Conservation (phyloP, 1,140 invertebrate genomes). For the Saxidomus purpurata region DNA sequence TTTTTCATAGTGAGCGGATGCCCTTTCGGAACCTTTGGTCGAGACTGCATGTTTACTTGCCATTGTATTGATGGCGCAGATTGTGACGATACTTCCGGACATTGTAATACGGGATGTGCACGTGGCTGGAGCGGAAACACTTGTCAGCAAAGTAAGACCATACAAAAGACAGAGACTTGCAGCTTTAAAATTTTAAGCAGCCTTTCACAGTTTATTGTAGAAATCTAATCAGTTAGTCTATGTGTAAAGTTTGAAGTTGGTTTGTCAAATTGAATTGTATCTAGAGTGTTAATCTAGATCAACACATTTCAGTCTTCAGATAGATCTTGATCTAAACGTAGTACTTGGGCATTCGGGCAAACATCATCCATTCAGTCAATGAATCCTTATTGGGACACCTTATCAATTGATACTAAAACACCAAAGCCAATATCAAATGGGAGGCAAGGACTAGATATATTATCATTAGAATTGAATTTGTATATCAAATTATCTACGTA, state of each 20-base stretch:
- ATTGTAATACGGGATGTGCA: constrained; percentile 63
- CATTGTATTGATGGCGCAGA: constrained; percentile 50
- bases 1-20: constrained; percentile 21
- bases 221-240: no score
- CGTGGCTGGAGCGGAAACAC: constrained; percentile 65
- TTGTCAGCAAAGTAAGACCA: constrained; percentile 69
- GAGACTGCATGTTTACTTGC: constrained; percentile 62
- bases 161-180: no score
- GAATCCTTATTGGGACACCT: no score
- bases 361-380: no score
- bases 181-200: background rate
- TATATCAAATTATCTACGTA: no score
- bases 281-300: background rate
- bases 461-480: no score
- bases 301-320: no score
- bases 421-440: no score
- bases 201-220: background rate
- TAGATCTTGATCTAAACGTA: no score
- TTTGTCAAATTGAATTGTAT: background rate
- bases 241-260: background rate
- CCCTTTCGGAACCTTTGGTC: constrained; percentile 61
- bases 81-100: constrained; percentile 69
- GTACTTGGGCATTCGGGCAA: no score
- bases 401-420: no score
- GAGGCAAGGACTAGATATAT: no score